Evolutionary conservation across 1,140 invertebrate genomes (phyloP).

Genomic region (Melanaphis sacchari): DNA sequence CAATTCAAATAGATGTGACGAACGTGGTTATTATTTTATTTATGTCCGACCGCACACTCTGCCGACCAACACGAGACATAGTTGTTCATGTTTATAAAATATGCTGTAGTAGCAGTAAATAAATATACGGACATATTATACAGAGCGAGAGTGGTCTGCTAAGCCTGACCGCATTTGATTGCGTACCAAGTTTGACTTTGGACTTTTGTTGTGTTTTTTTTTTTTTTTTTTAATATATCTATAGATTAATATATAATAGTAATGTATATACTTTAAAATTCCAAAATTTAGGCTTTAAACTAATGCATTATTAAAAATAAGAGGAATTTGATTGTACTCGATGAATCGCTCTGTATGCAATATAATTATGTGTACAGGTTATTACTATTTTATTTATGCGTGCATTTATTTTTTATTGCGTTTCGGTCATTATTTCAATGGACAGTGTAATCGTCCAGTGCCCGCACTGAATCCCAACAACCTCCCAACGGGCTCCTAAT

Average conservation of each 20-base stretch:
- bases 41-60: background rate
- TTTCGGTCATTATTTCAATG: background rate
- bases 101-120: background rate
- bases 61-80: background rate
- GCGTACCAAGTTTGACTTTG: background rate
- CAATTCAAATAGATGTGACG: conserved; percentile 37
- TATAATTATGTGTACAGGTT: background rate
- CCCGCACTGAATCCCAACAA: background rate
- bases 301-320: too few species aligned
- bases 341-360: background rate
- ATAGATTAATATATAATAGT: too few species aligned
- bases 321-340: background rate
- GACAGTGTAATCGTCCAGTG: background rate
- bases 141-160: too few species aligned
- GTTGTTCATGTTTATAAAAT: background rate
- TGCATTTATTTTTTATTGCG: conserved; percentile 23
- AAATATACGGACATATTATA: background rate
- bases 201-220: background rate
- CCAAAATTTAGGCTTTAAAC: too few species aligned
- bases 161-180: too few species aligned
- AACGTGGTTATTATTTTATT: conserved; percentile 51
- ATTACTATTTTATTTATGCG: conserved; percentile 25
- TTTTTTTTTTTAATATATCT: background rate
- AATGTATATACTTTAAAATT: background rate
- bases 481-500: background rate